Evolutionary conservation across 2,888 invertebrate species (phyloP).

Genomic region (Lasioglossum figueresi): DNA sequence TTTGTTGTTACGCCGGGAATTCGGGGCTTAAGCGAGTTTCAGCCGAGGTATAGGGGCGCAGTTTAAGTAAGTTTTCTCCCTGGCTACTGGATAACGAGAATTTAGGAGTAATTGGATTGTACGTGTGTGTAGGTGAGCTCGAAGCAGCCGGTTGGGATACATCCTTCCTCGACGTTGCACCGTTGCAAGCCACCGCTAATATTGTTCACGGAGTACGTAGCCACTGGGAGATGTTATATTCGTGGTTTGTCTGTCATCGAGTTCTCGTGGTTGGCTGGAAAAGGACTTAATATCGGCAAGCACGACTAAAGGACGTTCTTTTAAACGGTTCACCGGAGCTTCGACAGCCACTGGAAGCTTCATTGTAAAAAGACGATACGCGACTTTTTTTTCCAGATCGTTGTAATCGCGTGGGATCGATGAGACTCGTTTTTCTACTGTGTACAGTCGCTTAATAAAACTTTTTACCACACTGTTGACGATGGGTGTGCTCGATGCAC

Average conservation of each 20-base stretch:
- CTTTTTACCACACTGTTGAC: background rate
- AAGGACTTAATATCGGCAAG: constrained; percentile 70
- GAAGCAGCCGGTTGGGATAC: constrained; percentile 90
- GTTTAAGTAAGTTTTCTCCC: constrained; percentile 53
- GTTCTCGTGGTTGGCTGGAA: constrained; percentile 91
- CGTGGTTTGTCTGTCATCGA: constrained; percentile 91
- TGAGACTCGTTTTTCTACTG: constrained; percentile 20
- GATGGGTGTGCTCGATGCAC: background rate
- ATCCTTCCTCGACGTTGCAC: constrained; percentile 93
- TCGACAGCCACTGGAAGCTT: background rate
- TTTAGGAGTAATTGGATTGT: constrained; percentile 59
- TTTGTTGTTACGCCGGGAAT: constrained; percentile 44
- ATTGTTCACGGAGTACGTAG: constrained; percentile 94
- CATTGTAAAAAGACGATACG: background rate
- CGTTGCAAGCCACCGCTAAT: constrained; percentile 90
- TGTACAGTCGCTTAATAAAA: constrained; percentile 48
- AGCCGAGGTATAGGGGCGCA: constrained; percentile 6
- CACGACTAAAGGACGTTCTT: constrained; percentile 45
- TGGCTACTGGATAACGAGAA: constrained; percentile 48
- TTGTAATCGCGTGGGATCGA: constrained; percentile 31
- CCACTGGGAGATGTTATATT: constrained; percentile 93
- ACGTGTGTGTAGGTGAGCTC: constrained; percentile 85
- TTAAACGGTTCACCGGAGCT: background rate
- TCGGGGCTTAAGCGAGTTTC: constrained; percentile 54
- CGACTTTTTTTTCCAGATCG: background rate